Evolutionary conservation across 2,797 vertebrate species (phyloP).

Genomic region (Phalanger gymnotis): DNA sequence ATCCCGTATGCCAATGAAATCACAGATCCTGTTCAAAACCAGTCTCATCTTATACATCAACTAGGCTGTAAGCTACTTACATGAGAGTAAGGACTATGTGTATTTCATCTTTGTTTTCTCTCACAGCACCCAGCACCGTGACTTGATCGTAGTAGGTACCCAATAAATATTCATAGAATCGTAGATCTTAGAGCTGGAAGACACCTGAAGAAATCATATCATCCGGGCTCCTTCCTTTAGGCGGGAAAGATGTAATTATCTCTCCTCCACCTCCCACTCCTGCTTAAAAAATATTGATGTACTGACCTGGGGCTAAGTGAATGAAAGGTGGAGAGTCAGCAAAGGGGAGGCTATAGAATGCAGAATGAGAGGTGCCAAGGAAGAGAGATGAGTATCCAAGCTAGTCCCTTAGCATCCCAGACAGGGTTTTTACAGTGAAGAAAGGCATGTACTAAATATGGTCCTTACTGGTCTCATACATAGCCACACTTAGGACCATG

Average conservation of each 20-base stretch:
- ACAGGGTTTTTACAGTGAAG: not conserved
- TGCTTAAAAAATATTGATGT: not conserved
- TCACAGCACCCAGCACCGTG: fast-evolving
- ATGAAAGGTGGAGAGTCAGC: not conserved
- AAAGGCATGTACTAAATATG: not conserved
- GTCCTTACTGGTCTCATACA: not conserved
- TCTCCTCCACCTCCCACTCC: not conserved
- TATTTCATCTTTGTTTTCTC: not conserved
- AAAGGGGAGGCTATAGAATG: not conserved
- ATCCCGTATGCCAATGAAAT: not conserved
- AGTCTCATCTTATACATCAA: not conserved
- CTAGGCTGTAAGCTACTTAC: not conserved
- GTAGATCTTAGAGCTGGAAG: not conserved
- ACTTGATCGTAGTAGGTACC: not conserved
- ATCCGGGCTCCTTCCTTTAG: not conserved
- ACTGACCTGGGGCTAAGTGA: not conserved
- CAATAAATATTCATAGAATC: not conserved
- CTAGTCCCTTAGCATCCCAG: not conserved
- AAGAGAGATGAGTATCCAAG: not conserved
- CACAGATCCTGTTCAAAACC: not conserved
- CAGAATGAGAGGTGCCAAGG: not conserved
- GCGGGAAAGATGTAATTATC: not conserved
- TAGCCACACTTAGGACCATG: not conserved
- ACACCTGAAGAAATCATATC: not conserved
- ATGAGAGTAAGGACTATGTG: not conserved